Evolutionary conservation across 2,113 vertebrate genomes (phyloP).

Genomic region (Hipposideros armiger): DNA sequence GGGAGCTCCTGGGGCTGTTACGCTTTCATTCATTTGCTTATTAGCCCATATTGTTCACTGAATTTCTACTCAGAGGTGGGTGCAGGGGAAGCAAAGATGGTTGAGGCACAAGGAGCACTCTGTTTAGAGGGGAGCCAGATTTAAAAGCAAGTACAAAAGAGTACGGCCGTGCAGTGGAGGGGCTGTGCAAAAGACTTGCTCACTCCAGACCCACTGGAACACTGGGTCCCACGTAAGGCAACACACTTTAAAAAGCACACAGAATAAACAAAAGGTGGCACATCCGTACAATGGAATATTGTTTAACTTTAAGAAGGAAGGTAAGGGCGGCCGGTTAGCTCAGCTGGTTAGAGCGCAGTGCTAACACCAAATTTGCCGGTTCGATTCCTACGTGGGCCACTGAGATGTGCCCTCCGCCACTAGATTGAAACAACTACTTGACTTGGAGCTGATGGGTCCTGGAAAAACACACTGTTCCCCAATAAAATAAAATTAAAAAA

Average conservation of each 20-base stretch:
- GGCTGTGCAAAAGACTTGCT: not conserved
- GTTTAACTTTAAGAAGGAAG: constrained; percentile 2
- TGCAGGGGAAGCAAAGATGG: not conserved
- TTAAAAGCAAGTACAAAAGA: not conserved
- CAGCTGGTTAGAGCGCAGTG: no score
- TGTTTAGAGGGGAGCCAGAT: not conserved
- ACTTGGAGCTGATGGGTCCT: no score
- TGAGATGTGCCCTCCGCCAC: no score
- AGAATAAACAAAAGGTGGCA: not conserved
- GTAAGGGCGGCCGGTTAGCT: not conserved
- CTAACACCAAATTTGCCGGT: no score
- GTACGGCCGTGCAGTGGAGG: no score
- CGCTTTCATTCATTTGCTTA: not conserved
- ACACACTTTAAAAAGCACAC: not conserved
- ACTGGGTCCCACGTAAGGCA: not conserved
- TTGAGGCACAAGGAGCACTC: not conserved
- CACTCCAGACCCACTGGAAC: not conserved
- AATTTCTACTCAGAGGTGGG: not conserved
- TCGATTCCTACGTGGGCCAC: no score
- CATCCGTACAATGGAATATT: not conserved
- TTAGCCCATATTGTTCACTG: not conserved
- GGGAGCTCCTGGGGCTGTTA: not conserved
- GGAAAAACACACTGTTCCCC: no score
- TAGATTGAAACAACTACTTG: no score
- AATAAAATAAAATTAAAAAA: no score